Percentiles rank a stretch among this genome's conserved stretches.
Conservation (phyloP, 2,797 vertebrate species). For the Perodicticus potto region DNA sequence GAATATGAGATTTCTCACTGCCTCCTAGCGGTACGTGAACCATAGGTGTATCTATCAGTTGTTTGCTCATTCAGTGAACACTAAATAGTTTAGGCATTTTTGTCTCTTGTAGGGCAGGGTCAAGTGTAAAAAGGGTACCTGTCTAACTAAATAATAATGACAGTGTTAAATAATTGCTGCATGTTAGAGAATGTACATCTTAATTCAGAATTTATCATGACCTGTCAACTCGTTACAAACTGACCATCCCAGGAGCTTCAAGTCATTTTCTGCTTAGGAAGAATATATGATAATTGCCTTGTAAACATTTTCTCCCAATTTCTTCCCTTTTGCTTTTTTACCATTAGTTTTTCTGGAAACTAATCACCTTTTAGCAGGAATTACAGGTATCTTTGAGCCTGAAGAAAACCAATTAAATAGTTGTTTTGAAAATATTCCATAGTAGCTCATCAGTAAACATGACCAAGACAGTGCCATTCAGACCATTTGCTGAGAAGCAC, state of each 20-base stretch:
- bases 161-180: slow-evolving; percentile 68
- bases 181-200: slow-evolving; percentile 63
- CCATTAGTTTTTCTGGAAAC: not conserved
- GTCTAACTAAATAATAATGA: slow-evolving; percentile 49
- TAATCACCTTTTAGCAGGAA: slow-evolving; percentile 20
- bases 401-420: slow-evolving; percentile 24
- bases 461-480: not conserved
- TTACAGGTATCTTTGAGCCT: not conserved
- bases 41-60: slow-evolving; percentile 57
- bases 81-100: slow-evolving; percentile 51
- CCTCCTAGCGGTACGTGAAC: slow-evolving; percentile 26
- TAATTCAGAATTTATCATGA: slow-evolving; percentile 45
- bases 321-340: slow-evolving; percentile 41
- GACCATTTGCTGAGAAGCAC: slow-evolving; percentile 53
- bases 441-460: not conserved
- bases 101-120: slow-evolving; percentile 53
- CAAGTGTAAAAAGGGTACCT: slow-evolving; percentile 69
- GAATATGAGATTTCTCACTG: slow-evolving; percentile 72
- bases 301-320: slow-evolving; percentile 34
- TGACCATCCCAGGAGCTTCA: not conserved
- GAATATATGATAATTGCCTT: not conserved
- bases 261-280: slow-evolving; percentile 52
- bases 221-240: slow-evolving; percentile 28
- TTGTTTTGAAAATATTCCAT: not conserved
- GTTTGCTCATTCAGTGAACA: slow-evolving; percentile 65